A percentile compares a stretch with the other conserved stretches of the same genome.
Evolutionary conservation across 2,888 invertebrate species (phyloP).

Genomic region (Sphinx pinastri): DNA sequence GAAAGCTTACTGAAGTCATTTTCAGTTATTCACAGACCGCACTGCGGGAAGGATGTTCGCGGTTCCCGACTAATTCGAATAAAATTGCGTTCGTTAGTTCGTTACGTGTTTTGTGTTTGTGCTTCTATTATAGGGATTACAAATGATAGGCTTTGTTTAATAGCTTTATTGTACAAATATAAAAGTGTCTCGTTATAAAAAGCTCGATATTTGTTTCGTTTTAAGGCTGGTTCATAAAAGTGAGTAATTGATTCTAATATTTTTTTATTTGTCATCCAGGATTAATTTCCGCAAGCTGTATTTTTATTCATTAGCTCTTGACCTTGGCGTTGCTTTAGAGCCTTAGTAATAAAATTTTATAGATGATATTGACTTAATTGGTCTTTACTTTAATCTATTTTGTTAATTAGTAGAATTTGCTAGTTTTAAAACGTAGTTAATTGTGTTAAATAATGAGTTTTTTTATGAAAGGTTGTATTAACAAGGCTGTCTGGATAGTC

Average conservation of each 20-base stretch:
- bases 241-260: neutral
- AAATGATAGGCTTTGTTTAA: neutral
- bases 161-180: neutral
- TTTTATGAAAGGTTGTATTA: neutral
- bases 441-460: neutral
- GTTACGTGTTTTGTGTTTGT: slow-evolving; percentile 46
- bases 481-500: neutral
- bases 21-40: slow-evolving; percentile 66
- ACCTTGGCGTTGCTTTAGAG: slow-evolving; percentile 3
- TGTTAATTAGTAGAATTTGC: neutral
- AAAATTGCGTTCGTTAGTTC: slow-evolving; percentile 46
- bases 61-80: slow-evolving; percentile 31
- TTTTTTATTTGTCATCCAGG: neutral
- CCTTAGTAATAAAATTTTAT: neutral
- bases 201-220: neutral
- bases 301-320: neutral
- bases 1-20: slow-evolving; percentile 47
- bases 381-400: neutral
- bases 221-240: slow-evolving; percentile 1
- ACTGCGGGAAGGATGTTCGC: slow-evolving; percentile 55
- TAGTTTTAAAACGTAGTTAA: neutral
- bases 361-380: neutral
- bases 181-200: neutral
- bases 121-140: slow-evolving; percentile 1
- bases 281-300: slow-evolving; percentile 11